Percentiles rank a stretch among this genome's conserved stretches.
These are phyloP conservation scores for Oenanthe melanoleuca DNA, from an alignment of 2,113 vertebrate genomes.

Conservation along the genomic window DNA sequence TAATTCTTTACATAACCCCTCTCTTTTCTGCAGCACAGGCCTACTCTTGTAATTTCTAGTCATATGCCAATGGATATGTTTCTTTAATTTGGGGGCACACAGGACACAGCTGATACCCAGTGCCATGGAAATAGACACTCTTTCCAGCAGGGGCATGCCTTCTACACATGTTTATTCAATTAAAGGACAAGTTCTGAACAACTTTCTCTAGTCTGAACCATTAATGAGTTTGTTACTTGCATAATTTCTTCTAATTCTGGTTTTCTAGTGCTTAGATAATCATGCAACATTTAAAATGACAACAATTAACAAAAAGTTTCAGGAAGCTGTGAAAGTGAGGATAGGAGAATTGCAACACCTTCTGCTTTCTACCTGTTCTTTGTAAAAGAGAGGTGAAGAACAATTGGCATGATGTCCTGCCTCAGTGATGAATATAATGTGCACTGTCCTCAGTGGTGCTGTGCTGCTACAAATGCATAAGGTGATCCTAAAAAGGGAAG, in stretches of 20 bases:
- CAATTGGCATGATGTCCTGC: not conserved
- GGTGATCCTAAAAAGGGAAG: not conserved
- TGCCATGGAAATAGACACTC: not conserved
- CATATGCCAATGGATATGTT: not conserved
- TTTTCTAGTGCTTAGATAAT: not conserved
- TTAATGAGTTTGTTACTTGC: not conserved
- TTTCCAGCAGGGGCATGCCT: not conserved
- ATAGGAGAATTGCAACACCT: not conserved
- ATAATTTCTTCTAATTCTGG: not conserved
- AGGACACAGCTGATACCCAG: not conserved
- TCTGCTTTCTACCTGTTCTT: not conserved
- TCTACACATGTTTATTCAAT: not conserved
- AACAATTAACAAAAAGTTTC: not conserved
- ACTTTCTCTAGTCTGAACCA: not conserved
- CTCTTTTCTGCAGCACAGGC: not conserved
- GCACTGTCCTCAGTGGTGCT: not conserved
- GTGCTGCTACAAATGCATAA: not conserved
- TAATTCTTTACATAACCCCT: conserved; percentile 58
- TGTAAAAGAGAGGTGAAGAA: not conserved
- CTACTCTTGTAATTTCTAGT: not conserved
- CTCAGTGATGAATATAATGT: not conserved
- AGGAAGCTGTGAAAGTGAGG: not conserved
- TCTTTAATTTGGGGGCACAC: not conserved
- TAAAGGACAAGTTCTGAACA: not conserved
- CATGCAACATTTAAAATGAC: not conserved